A percentile compares a stretch with the other conserved stretches of the same genome.
Conservation (phyloP, 2,113 vertebrate species). For the Laticauda laticaudata region DNA sequence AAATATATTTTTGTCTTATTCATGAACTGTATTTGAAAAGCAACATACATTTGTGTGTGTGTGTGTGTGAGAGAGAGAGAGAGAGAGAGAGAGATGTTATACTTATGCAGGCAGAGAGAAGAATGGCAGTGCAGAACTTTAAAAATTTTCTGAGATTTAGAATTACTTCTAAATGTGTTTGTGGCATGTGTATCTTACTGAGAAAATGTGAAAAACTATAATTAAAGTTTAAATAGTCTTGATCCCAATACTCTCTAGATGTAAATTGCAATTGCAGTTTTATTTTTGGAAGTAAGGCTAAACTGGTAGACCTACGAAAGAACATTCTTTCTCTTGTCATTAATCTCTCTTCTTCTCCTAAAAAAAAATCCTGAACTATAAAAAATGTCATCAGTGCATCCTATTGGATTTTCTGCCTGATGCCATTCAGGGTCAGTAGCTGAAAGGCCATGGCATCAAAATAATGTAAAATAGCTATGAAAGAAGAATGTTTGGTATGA, state of each 20-base stretch:
- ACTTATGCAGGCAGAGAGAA: not conserved
- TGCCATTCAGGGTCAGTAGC: not conserved
- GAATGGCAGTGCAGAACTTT: not conserved
- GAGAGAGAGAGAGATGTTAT: not conserved
- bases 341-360: not conserved
- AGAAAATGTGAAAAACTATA: not conserved
- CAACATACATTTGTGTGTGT: not conserved
- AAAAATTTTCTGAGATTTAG: not conserved
- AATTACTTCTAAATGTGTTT: not conserved
- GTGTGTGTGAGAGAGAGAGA: not conserved
- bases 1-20: not conserved
- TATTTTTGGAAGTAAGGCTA: not conserved
- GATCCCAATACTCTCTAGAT: not conserved
- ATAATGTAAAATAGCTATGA: not conserved
- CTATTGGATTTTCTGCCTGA: not conserved
- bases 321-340: not conserved
- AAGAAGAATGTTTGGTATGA: not conserved
- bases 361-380: not conserved
- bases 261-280: not conserved
- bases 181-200: not conserved
- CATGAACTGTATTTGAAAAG: not conserved
- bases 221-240: not conserved
- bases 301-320: not conserved
- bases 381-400: not conserved
- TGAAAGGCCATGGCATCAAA: not conserved